These are phyloP conservation scores for Thaleichthys pacificus DNA, from an alignment of 2,797 vertebrate genomes.

Conservation along the genomic window DNA sequence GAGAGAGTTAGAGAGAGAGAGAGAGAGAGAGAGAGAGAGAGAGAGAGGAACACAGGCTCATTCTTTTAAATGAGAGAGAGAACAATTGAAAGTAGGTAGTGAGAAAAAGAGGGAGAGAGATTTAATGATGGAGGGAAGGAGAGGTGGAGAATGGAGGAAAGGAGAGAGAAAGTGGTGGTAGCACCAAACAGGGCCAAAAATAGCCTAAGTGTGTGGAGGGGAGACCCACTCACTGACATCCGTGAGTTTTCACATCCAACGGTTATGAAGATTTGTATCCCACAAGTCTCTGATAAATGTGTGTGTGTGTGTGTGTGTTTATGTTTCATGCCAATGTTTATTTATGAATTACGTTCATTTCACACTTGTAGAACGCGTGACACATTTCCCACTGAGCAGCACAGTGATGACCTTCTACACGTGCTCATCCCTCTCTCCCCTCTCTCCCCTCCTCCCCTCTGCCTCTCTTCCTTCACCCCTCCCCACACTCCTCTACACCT, in stretches of 20 bases:
- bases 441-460: background rate
- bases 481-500: background rate
- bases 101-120: conserved; percentile 7
- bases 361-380: conserved; percentile 1
- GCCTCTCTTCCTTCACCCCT: background rate
- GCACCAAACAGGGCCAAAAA: conserved; percentile 54
- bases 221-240: conserved; percentile 27
- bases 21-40: conserved; percentile 25
- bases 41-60: conserved; percentile 4
- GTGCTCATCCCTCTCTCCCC: background rate
- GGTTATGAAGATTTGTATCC: conserved; percentile 38
- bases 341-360: background rate
- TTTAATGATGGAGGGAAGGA: background rate
- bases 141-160: conserved; percentile 33
- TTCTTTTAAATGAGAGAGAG: background rate
- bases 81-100: background rate
- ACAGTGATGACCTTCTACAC: background rate
- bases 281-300: conserved; percentile 19
- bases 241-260: conserved; percentile 15
- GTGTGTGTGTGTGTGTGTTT: conserved; percentile 21
- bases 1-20: background rate
- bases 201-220: conserved; percentile 46
- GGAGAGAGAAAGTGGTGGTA: conserved; percentile 30
- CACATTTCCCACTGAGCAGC: background rate
- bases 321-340: conserved; percentile 6